Conservation (phyloP, 2,797 vertebrate species). For the Aphelocoma californica region DNA sequence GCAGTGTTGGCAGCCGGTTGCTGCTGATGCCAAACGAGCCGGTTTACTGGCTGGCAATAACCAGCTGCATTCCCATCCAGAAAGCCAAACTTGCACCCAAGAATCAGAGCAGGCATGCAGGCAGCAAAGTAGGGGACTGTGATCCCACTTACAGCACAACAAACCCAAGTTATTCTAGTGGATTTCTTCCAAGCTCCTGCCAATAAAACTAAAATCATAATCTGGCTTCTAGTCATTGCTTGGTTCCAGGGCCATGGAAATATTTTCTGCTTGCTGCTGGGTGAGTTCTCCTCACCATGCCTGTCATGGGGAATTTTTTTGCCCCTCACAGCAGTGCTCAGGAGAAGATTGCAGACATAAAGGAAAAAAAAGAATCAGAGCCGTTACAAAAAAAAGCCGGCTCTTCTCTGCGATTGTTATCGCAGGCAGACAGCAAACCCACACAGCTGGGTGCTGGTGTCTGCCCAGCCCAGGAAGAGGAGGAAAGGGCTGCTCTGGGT, state of each 20-base stretch:
- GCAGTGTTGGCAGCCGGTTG: background rate
- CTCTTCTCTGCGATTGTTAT: conserved; percentile 15
- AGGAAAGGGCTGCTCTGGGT: background rate
- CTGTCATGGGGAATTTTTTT: background rate
- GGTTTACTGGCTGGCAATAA: background rate
- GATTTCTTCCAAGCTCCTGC: conserved; percentile 16
- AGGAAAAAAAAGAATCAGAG: background rate
- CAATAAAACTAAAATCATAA: background rate
- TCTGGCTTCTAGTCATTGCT: background rate
- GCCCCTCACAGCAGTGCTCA: background rate
- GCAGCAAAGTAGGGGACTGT: background rate
- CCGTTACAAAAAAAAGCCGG: accelerated
- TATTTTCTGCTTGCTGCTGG: background rate
- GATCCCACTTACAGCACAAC: background rate
- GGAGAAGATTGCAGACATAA: background rate
- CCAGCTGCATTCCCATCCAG: background rate
- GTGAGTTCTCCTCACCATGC: background rate
- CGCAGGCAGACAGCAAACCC: background rate
- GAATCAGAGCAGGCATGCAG: background rate
- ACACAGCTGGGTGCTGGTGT: conserved; percentile 17
- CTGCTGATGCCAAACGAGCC: background rate
- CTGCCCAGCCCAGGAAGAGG: background rate
- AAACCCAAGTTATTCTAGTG: background rate
- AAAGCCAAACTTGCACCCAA: background rate
- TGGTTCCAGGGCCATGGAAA: background rate